These are phyloP conservation scores for Leptoclinus maculatus DNA, from an alignment of 2,797 vertebrate species.

Conservation along the genomic window DNA sequence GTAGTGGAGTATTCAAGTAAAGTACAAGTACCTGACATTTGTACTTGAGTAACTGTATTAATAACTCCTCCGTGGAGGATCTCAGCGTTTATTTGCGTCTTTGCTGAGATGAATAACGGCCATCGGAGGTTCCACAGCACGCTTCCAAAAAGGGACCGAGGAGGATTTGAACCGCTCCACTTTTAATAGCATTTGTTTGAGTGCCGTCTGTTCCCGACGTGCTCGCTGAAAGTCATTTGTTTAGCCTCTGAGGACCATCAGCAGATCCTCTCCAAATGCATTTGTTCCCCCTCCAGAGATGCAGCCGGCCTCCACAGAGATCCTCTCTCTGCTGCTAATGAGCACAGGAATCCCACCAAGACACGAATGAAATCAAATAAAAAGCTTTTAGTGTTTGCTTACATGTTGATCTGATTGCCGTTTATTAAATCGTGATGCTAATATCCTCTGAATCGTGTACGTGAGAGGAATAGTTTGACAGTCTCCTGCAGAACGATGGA, in stretches of 20 bases:
- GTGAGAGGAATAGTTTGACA: not conserved
- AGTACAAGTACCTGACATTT: not conserved
- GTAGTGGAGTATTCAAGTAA: not conserved
- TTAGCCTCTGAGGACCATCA: conserved; percentile 69
- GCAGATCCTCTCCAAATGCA: conserved; percentile 68
- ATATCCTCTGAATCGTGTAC: conserved; percentile 1
- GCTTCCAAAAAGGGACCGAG: conserved; percentile 45
- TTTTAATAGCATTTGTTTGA: conserved; percentile 72
- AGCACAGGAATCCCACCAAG: conserved; percentile 59
- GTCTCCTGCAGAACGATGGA: not conserved
- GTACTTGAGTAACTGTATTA: not conserved
- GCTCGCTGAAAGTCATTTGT: conserved; percentile 67
- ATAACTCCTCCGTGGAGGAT: conserved; percentile 2
- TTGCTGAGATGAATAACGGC: conserved; percentile 36
- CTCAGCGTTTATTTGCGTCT: conserved; percentile 26
- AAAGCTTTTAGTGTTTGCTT: conserved; percentile 61
- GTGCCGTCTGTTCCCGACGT: conserved; percentile 56
- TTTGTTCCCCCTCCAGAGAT: conserved; percentile 69
- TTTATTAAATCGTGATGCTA: conserved; percentile 27
- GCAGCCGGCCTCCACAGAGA: conserved; percentile 42
- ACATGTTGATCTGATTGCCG: conserved; percentile 36
- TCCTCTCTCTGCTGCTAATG: conserved; percentile 59
- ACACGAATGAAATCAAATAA: conserved; percentile 56
- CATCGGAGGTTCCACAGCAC: conserved; percentile 51
- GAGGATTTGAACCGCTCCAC: conserved; percentile 39